Evolutionary conservation across 2,113 vertebrate genomes (phyloP).

Genomic region (Gymnobelideus leadbeateri): DNA sequence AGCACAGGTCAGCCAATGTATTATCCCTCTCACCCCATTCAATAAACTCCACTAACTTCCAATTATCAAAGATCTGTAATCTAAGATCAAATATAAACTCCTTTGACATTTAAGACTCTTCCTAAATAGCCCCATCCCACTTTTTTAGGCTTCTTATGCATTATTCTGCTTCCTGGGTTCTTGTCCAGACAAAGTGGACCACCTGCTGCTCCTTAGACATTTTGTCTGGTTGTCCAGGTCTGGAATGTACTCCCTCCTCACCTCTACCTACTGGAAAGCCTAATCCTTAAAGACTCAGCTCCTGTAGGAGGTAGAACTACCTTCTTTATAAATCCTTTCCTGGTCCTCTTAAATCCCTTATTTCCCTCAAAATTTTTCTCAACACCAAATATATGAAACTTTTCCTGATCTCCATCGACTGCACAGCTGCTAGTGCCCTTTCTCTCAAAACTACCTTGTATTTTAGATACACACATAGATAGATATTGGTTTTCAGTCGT

Average conservation of each 20-base stretch:
- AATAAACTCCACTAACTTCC: neutral
- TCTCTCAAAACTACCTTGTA: neutral
- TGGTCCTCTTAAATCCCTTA: neutral
- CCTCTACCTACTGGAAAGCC: neutral
- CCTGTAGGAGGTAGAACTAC: neutral
- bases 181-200: neutral
- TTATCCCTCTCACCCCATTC: neutral
- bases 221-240: neutral
- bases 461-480: neutral
- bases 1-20: neutral
- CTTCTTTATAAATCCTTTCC: neutral
- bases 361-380: neutral
- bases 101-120: neutral
- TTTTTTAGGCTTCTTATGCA: neutral
- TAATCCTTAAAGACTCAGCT: neutral
- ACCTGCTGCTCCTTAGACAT: neutral
- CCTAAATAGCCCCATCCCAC: neutral
- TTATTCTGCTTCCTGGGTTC: neutral
- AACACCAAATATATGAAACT: neutral
- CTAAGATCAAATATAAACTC: neutral
- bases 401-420: neutral
- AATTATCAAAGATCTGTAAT: neutral
- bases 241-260: neutral
- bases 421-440: neutral
- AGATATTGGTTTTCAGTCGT: too few relatives aligned